These are phyloP conservation scores for Macrocentrus cingulum DNA, from an alignment of 1,140 invertebrate genomes.

Conservation along the genomic window DNA sequence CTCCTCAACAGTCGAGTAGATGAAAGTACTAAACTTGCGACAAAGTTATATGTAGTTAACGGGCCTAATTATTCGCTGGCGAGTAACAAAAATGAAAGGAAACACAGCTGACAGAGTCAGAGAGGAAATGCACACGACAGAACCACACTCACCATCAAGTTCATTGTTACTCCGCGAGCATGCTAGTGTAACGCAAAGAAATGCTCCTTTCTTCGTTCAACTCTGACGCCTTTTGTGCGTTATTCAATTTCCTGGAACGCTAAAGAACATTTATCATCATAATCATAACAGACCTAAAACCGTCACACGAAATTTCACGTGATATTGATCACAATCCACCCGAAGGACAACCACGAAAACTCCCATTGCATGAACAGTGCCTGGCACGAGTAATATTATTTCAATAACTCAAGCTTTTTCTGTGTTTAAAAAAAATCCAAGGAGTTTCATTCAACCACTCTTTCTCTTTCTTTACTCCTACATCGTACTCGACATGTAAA, in stretches of 20 bases:
- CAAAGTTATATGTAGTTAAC: not conserved
- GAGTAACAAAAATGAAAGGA: constrained; percentile 23
- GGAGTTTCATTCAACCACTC: not conserved
- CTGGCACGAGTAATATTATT: not conserved
- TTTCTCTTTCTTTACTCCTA: not conserved
- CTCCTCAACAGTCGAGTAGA: not conserved
- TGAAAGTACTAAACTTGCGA: too few relatives aligned
- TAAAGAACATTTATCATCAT: too few relatives aligned
- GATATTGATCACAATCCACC: too few relatives aligned
- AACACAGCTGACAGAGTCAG: constrained; percentile 25
- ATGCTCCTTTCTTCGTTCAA: not conserved
- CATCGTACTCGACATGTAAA: not conserved
- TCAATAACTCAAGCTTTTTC: too few relatives aligned
- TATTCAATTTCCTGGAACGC: not conserved
- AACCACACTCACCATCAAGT: constrained; percentile 25
- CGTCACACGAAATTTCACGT: too few relatives aligned
- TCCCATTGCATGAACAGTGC: too few relatives aligned
- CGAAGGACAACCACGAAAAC: too few relatives aligned
- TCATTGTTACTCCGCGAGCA: constrained; percentile 30
- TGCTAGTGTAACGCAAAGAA: constrained; percentile 8
- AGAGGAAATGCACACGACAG: constrained; percentile 10
- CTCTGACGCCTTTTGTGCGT: not conserved
- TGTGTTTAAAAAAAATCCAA: too few relatives aligned
- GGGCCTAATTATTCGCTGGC: not conserved
- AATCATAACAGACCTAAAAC: too few relatives aligned